These are phyloP conservation scores for Baccha elongata DNA, from an alignment of 2,888 invertebrate genomes.

Conservation along the genomic window DNA sequence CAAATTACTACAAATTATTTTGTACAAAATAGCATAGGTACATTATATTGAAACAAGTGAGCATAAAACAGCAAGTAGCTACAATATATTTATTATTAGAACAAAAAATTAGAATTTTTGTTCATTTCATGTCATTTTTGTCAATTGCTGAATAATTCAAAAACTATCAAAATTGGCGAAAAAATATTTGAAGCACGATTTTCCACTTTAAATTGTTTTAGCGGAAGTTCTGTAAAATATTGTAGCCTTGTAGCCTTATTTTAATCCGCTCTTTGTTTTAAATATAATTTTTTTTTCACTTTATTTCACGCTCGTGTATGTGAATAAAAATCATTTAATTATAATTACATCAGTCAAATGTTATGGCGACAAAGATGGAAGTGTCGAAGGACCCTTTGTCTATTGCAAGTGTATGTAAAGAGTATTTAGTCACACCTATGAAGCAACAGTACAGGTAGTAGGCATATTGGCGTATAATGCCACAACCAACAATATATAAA, in stretches of 20 bases:
- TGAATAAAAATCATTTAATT: slow-evolving; percentile 73
- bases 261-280: not conserved
- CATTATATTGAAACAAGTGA: too few species aligned
- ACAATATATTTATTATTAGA: too few species aligned
- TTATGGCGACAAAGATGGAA: slow-evolving; percentile 60
- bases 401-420: slow-evolving; percentile 68
- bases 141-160: too few species aligned
- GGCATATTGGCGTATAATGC: slow-evolving; percentile 12
- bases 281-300: not conserved
- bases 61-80: too few species aligned
- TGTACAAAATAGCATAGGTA: too few species aligned
- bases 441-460: slow-evolving; percentile 65
- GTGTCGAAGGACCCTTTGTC: slow-evolving; percentile 72
- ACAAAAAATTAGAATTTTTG: too few species aligned
- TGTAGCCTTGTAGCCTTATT: slow-evolving; percentile 54
- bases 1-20: too few species aligned
- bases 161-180: too few species aligned
- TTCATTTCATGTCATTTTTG: too few species aligned
- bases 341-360: slow-evolving; percentile 68
- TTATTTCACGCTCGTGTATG: slow-evolving; percentile 51
- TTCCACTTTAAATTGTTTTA: not conserved
- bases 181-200: slow-evolving; percentile 14
- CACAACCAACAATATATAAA: not conserved
- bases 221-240: slow-evolving; percentile 6
- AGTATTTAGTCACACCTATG: slow-evolving; percentile 73